Conservation (phyloP, 2,888 invertebrate genomes). For the Strigamia maritima region DNA sequence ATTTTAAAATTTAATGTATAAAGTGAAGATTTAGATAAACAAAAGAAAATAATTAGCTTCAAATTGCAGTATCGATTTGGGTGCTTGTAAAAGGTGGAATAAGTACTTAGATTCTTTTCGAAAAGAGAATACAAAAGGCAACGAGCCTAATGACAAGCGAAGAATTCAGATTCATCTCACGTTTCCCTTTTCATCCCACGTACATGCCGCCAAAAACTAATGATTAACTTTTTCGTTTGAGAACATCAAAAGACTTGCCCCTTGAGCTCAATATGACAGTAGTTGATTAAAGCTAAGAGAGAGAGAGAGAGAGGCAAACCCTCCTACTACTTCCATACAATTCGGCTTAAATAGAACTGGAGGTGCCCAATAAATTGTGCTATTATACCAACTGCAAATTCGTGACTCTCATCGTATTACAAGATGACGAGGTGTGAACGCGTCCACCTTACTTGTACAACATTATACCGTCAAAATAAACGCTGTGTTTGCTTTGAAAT, state of each 20-base stretch:
- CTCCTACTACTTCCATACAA: not conserved
- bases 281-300: slow-evolving; percentile 31
- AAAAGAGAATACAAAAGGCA: slow-evolving; percentile 6
- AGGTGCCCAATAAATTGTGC: slow-evolving; percentile 30
- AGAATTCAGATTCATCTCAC: slow-evolving; percentile 1
- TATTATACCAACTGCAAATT: slow-evolving; percentile 32
- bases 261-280: slow-evolving; percentile 34
- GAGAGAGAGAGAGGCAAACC: slow-evolving; percentile 2
- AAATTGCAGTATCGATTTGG: not conserved
- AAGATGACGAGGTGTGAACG: slow-evolving; percentile 25
- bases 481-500: slow-evolving; percentile 29
- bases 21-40: not conserved
- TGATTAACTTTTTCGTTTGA: slow-evolving; percentile 31
- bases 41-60: not conserved
- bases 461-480: slow-evolving; percentile 12
- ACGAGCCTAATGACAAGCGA: slow-evolving; percentile 7
- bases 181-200: slow-evolving; percentile 26
- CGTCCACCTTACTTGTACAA: slow-evolving; percentile 18
- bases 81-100: not conserved
- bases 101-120: not conserved
- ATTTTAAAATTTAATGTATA: no score
- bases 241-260: slow-evolving; percentile 32
- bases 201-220: slow-evolving; percentile 34
- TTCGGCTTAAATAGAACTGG: slow-evolving; percentile 31
- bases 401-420: slow-evolving; percentile 1